Base-by-base conservation (phyloP, 2,113 vertebrate species). In the Paramisgurnus dabryanus region DNA sequence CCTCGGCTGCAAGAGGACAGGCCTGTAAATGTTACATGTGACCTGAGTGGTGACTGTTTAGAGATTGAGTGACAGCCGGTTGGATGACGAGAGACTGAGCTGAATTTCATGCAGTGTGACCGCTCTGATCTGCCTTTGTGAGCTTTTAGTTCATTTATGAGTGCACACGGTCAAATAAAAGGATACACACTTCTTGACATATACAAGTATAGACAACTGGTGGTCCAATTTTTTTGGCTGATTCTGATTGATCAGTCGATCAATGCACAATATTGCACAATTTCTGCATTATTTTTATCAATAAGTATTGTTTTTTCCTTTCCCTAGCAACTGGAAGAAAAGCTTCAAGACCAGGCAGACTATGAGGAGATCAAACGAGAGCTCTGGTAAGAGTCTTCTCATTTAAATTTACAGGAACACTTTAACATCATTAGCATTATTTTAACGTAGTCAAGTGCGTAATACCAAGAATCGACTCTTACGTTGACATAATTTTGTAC, bases 351-450 rank as follows among this genome's bases (percentile, higher is more conserved):
- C 80, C 95, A 96, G 93, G 92, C 94, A 76, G 95, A 96, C 91
- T 96, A 96, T 81, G 95, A 95, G 80, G 95, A 96, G 78, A 92
- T 96, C 86, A 96, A 96, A 90, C 95, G 95, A 87, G 94, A 96
- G 80, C 89, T 96, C 76, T 94, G 93, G 95, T 96, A 92, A 95
- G 94, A 93, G 17, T 65, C 74, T 66, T 61, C 27, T 18, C 58
- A 27, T 47, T 39, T 76, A 65, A 76, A 10, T 40, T 39, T 47
- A 17, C 7, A 15, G 11, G 61, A 76, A 76, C 66, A 76, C 66
- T 76, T 66, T 5, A 47, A 41, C 60, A 64, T 34, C 15, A 64
- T 64, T 75, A 49, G 47, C 74, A 76, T 39, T 13, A 40, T 53
- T 76, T 66, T 53, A 64, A 41, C 8, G 8, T 1, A 12, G 15